A percentile compares a stretch with the other conserved stretches of the same genome.
phyloP scores from a whole-genome alignment of 2,113 vertebrate genomes.

The Paracanthobrama guichenoti region DNA sequence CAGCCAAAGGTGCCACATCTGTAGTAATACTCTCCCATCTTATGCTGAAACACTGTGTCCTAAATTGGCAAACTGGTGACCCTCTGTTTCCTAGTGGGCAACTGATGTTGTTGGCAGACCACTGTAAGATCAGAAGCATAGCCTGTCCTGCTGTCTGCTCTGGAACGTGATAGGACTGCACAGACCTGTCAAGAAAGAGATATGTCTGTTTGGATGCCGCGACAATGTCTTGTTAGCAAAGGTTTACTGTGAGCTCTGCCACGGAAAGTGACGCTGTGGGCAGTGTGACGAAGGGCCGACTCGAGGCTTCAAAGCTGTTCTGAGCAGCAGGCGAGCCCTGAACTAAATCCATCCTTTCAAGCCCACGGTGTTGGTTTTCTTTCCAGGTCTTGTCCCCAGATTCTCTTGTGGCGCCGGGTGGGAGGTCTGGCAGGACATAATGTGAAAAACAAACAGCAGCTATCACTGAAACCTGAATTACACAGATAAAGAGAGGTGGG shows the following conservation, averaged over 20 bases:
- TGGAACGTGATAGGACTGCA: conserved; percentile 39
- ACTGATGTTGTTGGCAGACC: conserved; percentile 55
- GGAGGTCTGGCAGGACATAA: conserved; percentile 42
- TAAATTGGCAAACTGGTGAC: conserved; percentile 62
- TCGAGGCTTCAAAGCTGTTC: conserved; percentile 60
- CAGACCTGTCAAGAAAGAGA: conserved; percentile 46
- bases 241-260: conserved; percentile 53
- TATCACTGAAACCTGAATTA: conserved; percentile 45
- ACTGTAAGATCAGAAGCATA: conserved; percentile 29
- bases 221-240: conserved; percentile 47
- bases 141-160: conserved; percentile 31
- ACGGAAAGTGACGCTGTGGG: conserved; percentile 53
- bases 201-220: conserved; percentile 59
- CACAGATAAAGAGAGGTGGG: conserved; percentile 55
- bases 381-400: conserved; percentile 49
- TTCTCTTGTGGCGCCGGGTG: conserved; percentile 48
- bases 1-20: conserved; percentile 53
- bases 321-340: conserved; percentile 61
- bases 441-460: conserved; percentile 23
- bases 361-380: conserved; percentile 58
- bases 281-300: conserved; percentile 54
- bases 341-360: conserved; percentile 67
- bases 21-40: conserved; percentile 27
- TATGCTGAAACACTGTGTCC: conserved; percentile 40
- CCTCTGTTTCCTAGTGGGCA: conserved; percentile 51